Conservation (phyloP, 2,797 vertebrate genomes). For the Leptoclinus maculatus region DNA sequence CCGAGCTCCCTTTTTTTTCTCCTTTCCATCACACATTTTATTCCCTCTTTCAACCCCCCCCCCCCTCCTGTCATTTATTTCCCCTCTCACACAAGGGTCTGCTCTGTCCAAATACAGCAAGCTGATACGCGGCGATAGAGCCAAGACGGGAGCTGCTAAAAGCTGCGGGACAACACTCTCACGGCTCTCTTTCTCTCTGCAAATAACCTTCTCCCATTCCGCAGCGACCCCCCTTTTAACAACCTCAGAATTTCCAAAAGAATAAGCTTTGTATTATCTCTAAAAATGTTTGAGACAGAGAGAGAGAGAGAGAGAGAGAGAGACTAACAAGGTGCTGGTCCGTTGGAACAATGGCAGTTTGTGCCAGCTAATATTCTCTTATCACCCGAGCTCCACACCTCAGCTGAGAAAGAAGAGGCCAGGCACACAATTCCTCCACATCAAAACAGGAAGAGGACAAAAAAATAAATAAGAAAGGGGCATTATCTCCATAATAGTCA, state of each 20-base stretch:
- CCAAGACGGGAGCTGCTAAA: slow-evolving; percentile 31
- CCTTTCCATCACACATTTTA: slow-evolving; percentile 6
- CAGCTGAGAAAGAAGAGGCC: slow-evolving; percentile 49
- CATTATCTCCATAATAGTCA: slow-evolving; percentile 47
- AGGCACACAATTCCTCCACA: slow-evolving; percentile 26
- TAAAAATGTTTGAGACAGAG: slow-evolving; percentile 37
- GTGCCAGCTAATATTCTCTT: slow-evolving; percentile 71
- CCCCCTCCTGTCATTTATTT: slow-evolving; percentile 27
- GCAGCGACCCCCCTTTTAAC: slow-evolving; percentile 62
- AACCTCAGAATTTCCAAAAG: slow-evolving; percentile 55
- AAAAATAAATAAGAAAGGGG: slow-evolving; percentile 8
- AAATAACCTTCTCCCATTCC: slow-evolving; percentile 53
- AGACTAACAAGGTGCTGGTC: slow-evolving; percentile 58
- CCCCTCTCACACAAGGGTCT: slow-evolving; percentile 25
- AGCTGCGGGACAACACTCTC: slow-evolving; percentile 47
- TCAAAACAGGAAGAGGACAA: slow-evolving; percentile 14
- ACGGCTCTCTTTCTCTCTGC: slow-evolving; percentile 12
- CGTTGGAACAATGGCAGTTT: slow-evolving; percentile 65
- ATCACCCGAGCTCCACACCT: slow-evolving; percentile 58
- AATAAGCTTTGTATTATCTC: slow-evolving; percentile 60
- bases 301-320: neutral
- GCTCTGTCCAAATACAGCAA: slow-evolving; percentile 56
- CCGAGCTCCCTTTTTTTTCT: slow-evolving; percentile 3
- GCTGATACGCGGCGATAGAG: slow-evolving; percentile 29
- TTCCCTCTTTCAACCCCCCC: neutral